Conservation (phyloP, 2,888 invertebrate genomes). For the Agriopis marginaria region DNA sequence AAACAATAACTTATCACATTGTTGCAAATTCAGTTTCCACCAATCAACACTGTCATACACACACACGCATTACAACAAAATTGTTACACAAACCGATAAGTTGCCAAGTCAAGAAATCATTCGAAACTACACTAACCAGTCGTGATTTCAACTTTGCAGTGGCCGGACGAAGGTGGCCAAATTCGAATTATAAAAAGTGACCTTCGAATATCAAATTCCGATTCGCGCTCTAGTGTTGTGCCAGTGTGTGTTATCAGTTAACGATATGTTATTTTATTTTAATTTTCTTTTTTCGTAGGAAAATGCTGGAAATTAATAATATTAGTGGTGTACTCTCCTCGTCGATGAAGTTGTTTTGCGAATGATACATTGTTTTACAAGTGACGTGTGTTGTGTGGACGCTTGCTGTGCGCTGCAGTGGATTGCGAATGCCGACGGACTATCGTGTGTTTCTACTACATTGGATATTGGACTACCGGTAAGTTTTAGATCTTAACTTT, state of each 20-base stretch:
- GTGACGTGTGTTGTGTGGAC: constrained; percentile 82
- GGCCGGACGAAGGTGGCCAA: constrained; percentile 84
- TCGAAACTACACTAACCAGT: constrained; percentile 74
- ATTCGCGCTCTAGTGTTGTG: constrained; percentile 73
- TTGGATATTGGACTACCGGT: constrained; percentile 57
- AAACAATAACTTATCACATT: constrained; percentile 31
- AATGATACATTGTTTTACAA: constrained; percentile 83
- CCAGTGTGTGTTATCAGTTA: constrained; percentile 61
- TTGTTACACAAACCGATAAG: constrained; percentile 70
- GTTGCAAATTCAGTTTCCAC: constrained; percentile 46
- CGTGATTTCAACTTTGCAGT: constrained; percentile 85
- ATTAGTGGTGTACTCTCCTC: constrained; percentile 85
- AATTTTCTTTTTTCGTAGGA: constrained; percentile 84
- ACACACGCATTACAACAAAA: constrained; percentile 66
- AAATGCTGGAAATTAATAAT: constrained; percentile 85
- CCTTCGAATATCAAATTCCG: constrained; percentile 60
- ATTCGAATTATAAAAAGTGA: constrained; percentile 79
- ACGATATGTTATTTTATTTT: constrained; percentile 69
- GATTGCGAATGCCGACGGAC: constrained; percentile 65
- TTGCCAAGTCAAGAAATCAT: constrained; percentile 67
- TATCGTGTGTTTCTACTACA: constrained; percentile 51
- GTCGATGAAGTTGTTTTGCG: constrained; percentile 85
- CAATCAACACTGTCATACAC: constrained; percentile 51
- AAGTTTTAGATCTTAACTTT: constrained; percentile 49
- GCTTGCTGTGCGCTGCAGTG: constrained; percentile 76